Evolutionary conservation across 2,113 vertebrate species (phyloP), one percentile per base, ranked within the genome.

Genomic region (Brachyhypopomus occidentalis): DNA sequence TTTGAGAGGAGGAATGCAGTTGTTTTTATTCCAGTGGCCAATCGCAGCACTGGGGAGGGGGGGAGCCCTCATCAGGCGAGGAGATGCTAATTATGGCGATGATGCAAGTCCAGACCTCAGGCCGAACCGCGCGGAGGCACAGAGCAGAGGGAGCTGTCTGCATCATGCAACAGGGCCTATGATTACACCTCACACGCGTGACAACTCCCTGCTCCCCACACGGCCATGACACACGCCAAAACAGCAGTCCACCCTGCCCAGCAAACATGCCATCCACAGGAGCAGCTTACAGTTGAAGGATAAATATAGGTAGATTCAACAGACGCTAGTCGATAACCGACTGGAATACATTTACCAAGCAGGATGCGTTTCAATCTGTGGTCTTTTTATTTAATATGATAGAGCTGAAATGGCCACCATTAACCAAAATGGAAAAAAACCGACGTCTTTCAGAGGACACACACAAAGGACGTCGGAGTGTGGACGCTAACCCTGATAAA

Each of bases 191-290:
- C 84, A 82, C 88, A 87, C 84, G 85, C 84, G 85, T 87, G 83
- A 84, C 83, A 80, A 83, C 86, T 85, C 77, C 84, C 86, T 85
- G 79, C 86, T 78, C 36, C 56, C 72, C 88, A 86, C 87, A 91
- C 82, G 83, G 83, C 87, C 83, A 41, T 77, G 86, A 89, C 86
- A 87, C 86, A 74, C 87, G 84, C 78, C 87, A 85, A 85, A 88
- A 87, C 86, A 79, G 82, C 84, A 89, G 85, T 85, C 80, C 58
- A 84, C 87, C 90, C 87, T 91, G 64, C 25, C 77, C 83, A 81
- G 91, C 84, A 92, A 91, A 91, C 88, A 90, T 87, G 88, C 87
- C 87, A 87, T 81, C 86, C 56, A 83, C 85, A 45, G 83, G 84
- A 84, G 79, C 86, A 88, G 67, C 77, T 58, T 76, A 77, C 75